A percentile compares a stretch with the other conserved stretches of the same genome.
phyloP scores from a whole-genome alignment of 2,113 vertebrate species.

The Furnarius figulus region DNA sequence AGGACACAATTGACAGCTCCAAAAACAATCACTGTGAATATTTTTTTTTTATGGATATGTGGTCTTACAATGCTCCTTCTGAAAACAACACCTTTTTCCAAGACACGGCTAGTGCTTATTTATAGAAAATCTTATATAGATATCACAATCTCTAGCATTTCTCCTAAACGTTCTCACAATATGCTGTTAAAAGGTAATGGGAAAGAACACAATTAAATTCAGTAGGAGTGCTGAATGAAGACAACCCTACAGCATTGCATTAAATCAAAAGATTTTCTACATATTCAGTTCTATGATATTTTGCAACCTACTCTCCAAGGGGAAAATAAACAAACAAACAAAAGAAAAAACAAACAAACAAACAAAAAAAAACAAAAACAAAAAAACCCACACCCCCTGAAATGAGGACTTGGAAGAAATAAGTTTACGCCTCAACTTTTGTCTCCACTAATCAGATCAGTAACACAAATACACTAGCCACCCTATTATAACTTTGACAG shows the following conservation, averaged over 20 bases:
- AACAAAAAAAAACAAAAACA: no score
- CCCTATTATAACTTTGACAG: not conserved
- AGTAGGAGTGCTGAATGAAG: not conserved
- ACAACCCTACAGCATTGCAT: not conserved
- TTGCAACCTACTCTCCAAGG: not conserved
- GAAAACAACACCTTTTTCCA: not conserved
- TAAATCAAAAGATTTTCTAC: not conserved
- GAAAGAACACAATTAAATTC: not conserved
- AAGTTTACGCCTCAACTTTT: not conserved
- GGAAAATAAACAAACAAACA: no score
- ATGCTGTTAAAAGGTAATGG: not conserved
- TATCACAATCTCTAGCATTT: not conserved
- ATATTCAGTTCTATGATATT: not conserved
- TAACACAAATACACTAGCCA: not conserved
- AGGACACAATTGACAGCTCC: not conserved
- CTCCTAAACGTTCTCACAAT: not conserved
- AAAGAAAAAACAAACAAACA: no score
- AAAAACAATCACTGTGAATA: not conserved
- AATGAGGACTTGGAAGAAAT: not conserved
- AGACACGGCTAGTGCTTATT: not conserved
- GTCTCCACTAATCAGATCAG: not conserved
- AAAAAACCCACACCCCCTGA: not conserved
- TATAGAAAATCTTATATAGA: not conserved
- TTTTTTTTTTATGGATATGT: not conserved
- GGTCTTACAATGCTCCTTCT: not conserved